phyloP scores from a whole-genome alignment of 35 echinoderm and acorn worm genomes.

The Acanthaster planci region DNA sequence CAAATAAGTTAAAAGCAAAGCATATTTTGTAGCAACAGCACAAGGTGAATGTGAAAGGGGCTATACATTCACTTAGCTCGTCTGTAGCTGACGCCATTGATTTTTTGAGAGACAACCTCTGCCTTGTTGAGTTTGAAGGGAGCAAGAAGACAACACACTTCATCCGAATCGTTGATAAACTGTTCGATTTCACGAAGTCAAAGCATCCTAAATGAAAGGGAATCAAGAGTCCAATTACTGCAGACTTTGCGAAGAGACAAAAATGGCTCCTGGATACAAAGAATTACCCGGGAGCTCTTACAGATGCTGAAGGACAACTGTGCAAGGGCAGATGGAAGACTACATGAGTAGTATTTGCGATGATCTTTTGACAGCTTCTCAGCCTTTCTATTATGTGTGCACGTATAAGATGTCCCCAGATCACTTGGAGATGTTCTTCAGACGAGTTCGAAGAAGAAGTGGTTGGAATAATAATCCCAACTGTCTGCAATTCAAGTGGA shows the following conservation, averaged over 20 bases:
- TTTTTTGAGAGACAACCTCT: too few species aligned
- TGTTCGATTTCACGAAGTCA: constrained; percentile 67
- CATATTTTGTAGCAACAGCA: too few species aligned
- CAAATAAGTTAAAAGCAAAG: too few species aligned
- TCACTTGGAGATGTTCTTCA: constrained; percentile 63
- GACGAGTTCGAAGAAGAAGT: constrained; percentile 48
- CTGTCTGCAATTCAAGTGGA: constrained; percentile 68
- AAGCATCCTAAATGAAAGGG: constrained; percentile 29
- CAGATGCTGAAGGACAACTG: too few species aligned
- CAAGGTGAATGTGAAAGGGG: too few species aligned
- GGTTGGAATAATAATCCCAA: constrained; percentile 81
- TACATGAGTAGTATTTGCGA: too few species aligned
- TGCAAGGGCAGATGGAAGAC: too few species aligned
- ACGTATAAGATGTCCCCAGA: constrained; percentile 59
- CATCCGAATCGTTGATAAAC: constrained; percentile 64
- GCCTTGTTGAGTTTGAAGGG: too few species aligned
- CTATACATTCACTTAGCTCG: too few species aligned
- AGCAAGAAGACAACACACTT: too few species aligned
- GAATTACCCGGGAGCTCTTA: constrained; percentile 29
- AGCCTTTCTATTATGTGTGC: neutral
- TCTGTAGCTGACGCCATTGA: too few species aligned
- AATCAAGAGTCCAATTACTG: constrained; percentile 51
- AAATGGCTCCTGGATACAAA: constrained; percentile 56
- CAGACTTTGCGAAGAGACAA: constrained; percentile 28
- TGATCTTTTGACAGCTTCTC: too few species aligned